These are phyloP conservation scores for Siderastrea siderea DNA, from an alignment of 92 coral and sea anemone genomes.

Conservation along the genomic window DNA sequence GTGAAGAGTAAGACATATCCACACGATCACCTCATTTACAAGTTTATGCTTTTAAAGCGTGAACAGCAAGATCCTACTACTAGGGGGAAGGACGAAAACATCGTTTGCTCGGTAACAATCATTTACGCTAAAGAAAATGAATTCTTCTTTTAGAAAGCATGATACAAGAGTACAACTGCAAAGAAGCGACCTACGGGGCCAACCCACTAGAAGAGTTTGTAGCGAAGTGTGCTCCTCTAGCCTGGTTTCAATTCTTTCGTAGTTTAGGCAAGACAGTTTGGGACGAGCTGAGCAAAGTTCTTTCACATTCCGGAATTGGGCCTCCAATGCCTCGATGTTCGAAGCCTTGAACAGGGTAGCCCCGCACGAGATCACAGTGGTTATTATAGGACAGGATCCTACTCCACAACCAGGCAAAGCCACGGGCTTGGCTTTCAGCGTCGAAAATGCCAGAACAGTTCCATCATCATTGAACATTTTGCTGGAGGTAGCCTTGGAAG, in stretches of 20 bases:
- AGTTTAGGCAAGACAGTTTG: background rate
- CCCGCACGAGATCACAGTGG: background rate
- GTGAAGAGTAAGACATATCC: too few species aligned
- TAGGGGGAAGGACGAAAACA: too few species aligned
- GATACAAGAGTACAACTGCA: background rate
- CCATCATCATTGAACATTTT: background rate
- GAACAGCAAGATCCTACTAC: too few species aligned
- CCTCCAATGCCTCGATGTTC: background rate
- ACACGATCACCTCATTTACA: too few species aligned
- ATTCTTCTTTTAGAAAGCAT: background rate
- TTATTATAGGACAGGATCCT: constrained; percentile 11
- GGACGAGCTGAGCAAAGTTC: too few species aligned
- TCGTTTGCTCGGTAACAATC: too few species aligned
- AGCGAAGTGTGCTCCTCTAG: background rate
- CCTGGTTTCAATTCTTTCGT: background rate
- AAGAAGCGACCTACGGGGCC: background rate
- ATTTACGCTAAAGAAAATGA: background rate
- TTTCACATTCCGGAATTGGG: background rate
- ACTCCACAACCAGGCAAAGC: constrained; percentile 5
- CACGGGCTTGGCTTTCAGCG: constrained; percentile 10
- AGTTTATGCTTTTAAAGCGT: too few species aligned
- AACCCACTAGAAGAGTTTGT: background rate
- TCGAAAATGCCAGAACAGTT: background rate
- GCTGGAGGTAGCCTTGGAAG: constrained; percentile 9
- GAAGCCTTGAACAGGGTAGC: background rate